Percentiles rank a stretch among this genome's conserved stretches.
Conservation (phyloP, 2,113 vertebrate genomes). For the Anhinga rufa region DNA sequence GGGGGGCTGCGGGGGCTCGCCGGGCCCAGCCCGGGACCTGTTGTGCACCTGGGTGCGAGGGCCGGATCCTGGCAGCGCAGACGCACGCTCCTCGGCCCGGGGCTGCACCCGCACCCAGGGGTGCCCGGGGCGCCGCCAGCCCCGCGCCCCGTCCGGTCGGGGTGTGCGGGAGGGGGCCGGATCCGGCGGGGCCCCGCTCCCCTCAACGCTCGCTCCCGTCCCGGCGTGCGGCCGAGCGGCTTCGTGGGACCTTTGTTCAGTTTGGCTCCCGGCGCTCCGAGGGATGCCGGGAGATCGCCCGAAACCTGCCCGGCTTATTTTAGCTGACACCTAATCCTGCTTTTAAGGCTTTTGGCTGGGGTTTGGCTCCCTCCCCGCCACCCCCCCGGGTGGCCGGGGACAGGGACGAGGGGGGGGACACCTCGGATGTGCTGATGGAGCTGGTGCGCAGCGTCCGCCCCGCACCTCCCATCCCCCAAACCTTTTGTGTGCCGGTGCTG, state of each 20-base stretch:
- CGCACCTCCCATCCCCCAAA: not conserved
- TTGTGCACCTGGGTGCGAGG: not conserved
- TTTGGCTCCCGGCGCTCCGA: not conserved
- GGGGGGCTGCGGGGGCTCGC: not conserved
- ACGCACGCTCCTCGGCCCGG: not conserved
- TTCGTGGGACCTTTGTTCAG: not conserved
- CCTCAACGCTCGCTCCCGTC: not conserved
- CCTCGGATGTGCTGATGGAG: not conserved
- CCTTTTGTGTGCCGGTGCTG: constrained; percentile 5
- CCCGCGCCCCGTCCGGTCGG: not conserved
- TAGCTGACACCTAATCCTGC: not conserved
- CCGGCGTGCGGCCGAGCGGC: not conserved
- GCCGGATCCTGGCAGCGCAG: not conserved
- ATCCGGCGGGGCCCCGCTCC: not conserved
- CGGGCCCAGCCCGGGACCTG: not conserved
- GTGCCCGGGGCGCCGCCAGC: not conserved
- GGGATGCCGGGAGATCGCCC: not conserved
- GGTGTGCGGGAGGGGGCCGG: not conserved
- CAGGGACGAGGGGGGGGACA: not conserved
- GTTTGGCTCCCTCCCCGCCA: not conserved
- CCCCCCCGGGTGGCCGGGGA: not conserved
- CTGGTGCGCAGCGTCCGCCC: not conserved
- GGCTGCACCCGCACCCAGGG: not conserved
- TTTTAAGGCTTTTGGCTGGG: not conserved
- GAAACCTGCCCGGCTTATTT: not conserved